These are phyloP conservation scores for Morone chrysops DNA, from an alignment of 2,113 vertebrate species.

Conservation along the genomic window DNA sequence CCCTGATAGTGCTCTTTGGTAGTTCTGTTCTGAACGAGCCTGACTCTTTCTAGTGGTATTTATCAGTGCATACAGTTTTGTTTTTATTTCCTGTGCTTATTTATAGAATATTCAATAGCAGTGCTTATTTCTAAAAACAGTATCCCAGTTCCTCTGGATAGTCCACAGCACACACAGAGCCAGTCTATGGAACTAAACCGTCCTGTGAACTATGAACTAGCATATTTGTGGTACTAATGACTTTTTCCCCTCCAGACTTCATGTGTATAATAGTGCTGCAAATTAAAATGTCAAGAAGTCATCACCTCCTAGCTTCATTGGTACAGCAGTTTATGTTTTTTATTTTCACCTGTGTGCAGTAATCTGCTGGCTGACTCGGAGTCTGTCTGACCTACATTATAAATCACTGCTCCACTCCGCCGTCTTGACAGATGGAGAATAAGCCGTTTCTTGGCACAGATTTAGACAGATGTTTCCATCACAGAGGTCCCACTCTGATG, in stretches of 20 bases:
- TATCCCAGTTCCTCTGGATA: not conserved
- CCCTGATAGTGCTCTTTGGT: too few relatives aligned
- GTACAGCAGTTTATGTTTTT: not conserved
- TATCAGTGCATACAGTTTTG: too few relatives aligned
- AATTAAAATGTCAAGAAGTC: slow-evolving; percentile 4
- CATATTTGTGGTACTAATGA: not conserved
- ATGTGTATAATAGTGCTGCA: not conserved
- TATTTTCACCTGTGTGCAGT: slow-evolving; percentile 34
- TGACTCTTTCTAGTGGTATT: too few relatives aligned
- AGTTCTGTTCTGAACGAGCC: too few relatives aligned
- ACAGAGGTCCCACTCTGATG: slow-evolving; percentile 18
- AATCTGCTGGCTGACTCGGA: slow-evolving; percentile 43
- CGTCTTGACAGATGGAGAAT: slow-evolving; percentile 66
- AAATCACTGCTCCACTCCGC: slow-evolving; percentile 1
- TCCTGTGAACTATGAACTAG: not conserved
- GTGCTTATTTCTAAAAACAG: too few relatives aligned
- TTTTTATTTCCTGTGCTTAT: too few relatives aligned
- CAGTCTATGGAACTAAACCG: not conserved
- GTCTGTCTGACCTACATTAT: slow-evolving; percentile 64
- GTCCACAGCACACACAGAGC: not conserved
- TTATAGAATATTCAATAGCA: too few relatives aligned
- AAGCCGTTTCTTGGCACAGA: slow-evolving; percentile 63
- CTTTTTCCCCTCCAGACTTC: not conserved
- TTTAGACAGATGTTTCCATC: slow-evolving; percentile 49
- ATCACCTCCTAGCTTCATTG: not conserved